Evolutionary conservation across 1,140 invertebrate species (phyloP).

Genomic region (Mactra quadrangularis): DNA sequence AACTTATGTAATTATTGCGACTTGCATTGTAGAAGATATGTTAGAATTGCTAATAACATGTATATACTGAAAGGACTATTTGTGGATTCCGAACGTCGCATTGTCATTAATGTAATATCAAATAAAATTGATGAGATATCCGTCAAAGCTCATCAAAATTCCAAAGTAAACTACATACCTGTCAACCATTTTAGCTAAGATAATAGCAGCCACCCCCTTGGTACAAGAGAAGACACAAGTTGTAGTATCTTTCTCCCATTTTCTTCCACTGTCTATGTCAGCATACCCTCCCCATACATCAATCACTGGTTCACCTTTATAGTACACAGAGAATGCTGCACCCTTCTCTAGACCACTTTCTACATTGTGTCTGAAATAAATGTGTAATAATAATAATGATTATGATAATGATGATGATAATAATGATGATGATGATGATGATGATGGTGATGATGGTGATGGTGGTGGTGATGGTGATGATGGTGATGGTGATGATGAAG

Average conservation of each 20-base stretch:
- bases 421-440: neutral
- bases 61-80: too few relatives aligned
- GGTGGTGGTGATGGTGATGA: neutral
- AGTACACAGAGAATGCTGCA: constrained; percentile 62
- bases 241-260: constrained; percentile 69
- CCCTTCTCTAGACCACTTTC: constrained; percentile 61
- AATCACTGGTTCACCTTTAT: constrained; percentile 70
- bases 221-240: constrained; percentile 65
- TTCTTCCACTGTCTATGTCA: constrained; percentile 68
- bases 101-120: too few relatives aligned
- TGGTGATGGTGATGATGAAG: neutral
- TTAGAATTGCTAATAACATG: too few relatives aligned
- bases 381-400: too few relatives aligned
- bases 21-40: too few relatives aligned
- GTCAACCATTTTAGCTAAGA: constrained; percentile 81
- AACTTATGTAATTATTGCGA: too few relatives aligned
- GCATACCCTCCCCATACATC: constrained; percentile 82
- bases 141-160: too few relatives aligned
- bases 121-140: too few relatives aligned
- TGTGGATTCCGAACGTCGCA: too few relatives aligned
- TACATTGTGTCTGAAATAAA: constrained; percentile 46
- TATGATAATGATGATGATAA: constrained; percentile 26
- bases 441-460: neutral
- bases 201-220: constrained; percentile 80
- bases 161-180: too few relatives aligned